Percentiles rank a stretch among this genome's conserved stretches.
Evolutionary conservation across 2,888 invertebrate species (phyloP).

Genomic region (Lymantria dispar): DNA sequence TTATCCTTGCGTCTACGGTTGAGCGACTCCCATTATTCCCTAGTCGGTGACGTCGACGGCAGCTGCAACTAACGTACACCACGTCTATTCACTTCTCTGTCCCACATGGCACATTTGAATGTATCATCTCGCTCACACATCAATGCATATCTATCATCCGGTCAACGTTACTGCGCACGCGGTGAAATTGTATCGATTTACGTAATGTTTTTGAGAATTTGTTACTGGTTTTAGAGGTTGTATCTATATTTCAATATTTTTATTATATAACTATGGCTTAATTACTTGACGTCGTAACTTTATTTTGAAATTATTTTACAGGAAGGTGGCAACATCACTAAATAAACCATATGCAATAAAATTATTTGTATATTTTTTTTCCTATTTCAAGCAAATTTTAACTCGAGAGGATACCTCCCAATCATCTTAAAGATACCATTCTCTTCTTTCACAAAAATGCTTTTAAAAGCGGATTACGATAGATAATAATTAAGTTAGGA

Average conservation of each 20-base stretch:
- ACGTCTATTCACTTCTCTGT: slow-evolving; percentile 50
- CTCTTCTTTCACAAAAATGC: background rate
- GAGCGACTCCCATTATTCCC: slow-evolving; percentile 67
- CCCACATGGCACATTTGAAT: slow-evolving; percentile 32
- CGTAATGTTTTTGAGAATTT: slow-evolving; percentile 27
- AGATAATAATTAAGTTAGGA: too few species aligned
- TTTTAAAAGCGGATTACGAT: background rate
- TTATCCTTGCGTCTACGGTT: slow-evolving; percentile 58
- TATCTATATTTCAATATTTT: too few species aligned
- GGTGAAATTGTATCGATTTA: slow-evolving; percentile 63
- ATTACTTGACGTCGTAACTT: too few species aligned
- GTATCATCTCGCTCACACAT: slow-evolving; percentile 46
- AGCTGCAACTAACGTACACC: slow-evolving; percentile 77
- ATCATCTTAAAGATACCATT: too few species aligned
- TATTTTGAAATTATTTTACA: too few species aligned
- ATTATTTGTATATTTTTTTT: too few species aligned
- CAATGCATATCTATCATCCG: slow-evolving; percentile 66
- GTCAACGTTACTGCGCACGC: slow-evolving; percentile 57
- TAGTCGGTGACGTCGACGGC: slow-evolving; percentile 74
- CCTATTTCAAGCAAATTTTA: too few species aligned
- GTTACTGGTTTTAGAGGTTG: slow-evolving; percentile 14
- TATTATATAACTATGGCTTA: too few species aligned
- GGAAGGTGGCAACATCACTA: too few species aligned
- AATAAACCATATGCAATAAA: too few species aligned
- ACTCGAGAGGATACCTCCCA: too few species aligned